A percentile compares a stretch with the other conserved stretches of the same genome.
Conservation (phyloP, 2,888 invertebrate genomes). For the Gnatocerus cornutus region DNA sequence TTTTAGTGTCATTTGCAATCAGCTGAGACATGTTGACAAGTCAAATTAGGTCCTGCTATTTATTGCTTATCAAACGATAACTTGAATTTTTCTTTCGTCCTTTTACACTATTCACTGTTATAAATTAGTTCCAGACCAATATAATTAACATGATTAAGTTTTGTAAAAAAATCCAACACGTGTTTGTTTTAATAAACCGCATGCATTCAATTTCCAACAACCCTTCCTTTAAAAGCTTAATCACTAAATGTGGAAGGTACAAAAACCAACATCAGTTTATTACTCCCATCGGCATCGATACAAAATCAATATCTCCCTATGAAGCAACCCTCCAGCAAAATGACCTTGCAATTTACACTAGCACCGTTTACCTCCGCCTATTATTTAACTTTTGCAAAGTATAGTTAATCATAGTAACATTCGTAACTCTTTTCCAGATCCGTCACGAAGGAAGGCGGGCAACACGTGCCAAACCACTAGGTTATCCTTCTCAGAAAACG, state of each 20-base stretch:
- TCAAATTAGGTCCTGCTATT: too few species aligned
- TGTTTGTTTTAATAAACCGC: neutral
- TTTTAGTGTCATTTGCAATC: too few species aligned
- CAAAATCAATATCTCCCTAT: neutral
- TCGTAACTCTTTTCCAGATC: constrained; percentile 2
- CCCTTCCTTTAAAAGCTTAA: neutral
- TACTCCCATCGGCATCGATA: constrained; percentile 2
- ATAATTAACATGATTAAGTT: neutral
- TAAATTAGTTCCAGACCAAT: neutral
- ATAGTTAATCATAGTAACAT: constrained; percentile 2
- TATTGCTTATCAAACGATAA: too few species aligned
- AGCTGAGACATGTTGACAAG: too few species aligned
- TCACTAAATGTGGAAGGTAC: constrained; percentile 9
- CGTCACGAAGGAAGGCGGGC: neutral
- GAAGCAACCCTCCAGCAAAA: neutral
- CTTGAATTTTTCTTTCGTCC: too few species aligned
- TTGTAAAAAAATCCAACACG: constrained; percentile 2
- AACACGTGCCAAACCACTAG: constrained; percentile 24
- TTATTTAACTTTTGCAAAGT: neutral
- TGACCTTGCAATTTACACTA: neutral
- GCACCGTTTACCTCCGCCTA: neutral
- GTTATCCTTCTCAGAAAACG: constrained; percentile 14
- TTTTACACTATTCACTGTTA: too few species aligned
- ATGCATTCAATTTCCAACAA: neutral
- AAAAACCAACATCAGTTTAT: constrained; percentile 5